Percentiles rank a stretch among this genome's conserved stretches.
phyloP scores from a whole-genome alignment of 2,888 invertebrate species.

The Salpingus planirostris region DNA sequence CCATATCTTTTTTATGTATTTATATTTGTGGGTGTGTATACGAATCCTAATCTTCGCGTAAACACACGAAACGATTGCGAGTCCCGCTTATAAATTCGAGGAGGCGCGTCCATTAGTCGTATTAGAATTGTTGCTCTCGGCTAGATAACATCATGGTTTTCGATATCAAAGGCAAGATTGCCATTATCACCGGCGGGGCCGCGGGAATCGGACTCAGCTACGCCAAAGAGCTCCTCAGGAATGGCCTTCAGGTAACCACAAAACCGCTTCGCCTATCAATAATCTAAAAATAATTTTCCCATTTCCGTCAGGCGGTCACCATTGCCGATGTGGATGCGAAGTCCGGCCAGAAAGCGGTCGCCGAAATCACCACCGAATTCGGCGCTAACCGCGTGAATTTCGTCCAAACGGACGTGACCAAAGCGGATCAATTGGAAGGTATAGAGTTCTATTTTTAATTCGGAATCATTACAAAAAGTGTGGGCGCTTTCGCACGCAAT shows the following conservation, averaged over 20 bases:
- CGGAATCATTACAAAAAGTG: background rate
- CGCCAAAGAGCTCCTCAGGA: constrained; percentile 41
- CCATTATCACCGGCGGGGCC: constrained; percentile 47
- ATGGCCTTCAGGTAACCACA: constrained; percentile 38
- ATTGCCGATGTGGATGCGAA: constrained; percentile 28
- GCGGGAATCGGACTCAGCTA: constrained; percentile 46
- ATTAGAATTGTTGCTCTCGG: no score
- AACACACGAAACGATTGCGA: no score
- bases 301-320: constrained; percentile 30
- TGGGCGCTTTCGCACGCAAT: no score
- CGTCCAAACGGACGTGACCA: constrained; percentile 64
- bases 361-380: constrained; percentile 52
- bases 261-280: no score
- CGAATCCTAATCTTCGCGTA: no score
- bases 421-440: constrained; percentile 66
- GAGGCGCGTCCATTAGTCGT: no score
- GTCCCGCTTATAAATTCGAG: no score
- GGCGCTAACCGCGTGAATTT: constrained; percentile 60
- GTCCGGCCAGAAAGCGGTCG: constrained; percentile 52
- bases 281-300: background rate
- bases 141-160: constrained; percentile 15
- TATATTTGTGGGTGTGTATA: no score
- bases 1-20: no score
- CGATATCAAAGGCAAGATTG: constrained; percentile 33
- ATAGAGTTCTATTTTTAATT: constrained; percentile 13